phyloP scores from a whole-genome alignment of 1,140 invertebrate genomes.

The Sipha flava region DNA sequence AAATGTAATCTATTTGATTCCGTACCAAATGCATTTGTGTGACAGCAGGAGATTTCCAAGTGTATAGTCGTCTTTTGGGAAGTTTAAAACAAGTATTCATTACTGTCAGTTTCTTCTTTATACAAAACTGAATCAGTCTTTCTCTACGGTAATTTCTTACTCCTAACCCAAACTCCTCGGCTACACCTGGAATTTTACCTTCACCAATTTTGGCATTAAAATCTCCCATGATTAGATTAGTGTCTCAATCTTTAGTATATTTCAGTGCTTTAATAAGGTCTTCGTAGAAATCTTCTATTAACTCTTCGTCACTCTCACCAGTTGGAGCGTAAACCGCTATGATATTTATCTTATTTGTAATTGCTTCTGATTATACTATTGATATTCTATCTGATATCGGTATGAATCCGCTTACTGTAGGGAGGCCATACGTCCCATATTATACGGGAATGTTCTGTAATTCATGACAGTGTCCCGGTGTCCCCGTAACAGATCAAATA shows the following conservation, averaged over 20 bases:
- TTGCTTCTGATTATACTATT: no score
- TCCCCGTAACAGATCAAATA: no score
- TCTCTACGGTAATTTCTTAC: constrained; percentile 41
- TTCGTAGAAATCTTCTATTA: constrained; percentile 39
- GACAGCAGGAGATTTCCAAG: constrained; percentile 42
- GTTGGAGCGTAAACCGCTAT: no score
- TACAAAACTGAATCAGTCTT: constrained; percentile 40
- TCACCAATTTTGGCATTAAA: constrained; percentile 40
- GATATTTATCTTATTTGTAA: no score
- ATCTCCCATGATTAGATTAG: constrained; percentile 38
- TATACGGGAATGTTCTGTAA: no score
- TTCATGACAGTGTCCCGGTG: no score
- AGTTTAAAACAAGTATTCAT: constrained; percentile 41
- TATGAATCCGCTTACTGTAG: not conserved
- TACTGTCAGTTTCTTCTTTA: constrained; percentile 39
- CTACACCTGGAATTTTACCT: not conserved
- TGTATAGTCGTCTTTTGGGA: constrained; percentile 40
- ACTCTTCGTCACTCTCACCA: constrained; percentile 28
- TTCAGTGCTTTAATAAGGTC: constrained; percentile 28
- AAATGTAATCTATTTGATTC: constrained; percentile 44
- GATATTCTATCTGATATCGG: constrained; percentile 33
- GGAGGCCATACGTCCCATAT: no score
- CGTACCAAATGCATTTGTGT: constrained; percentile 34
- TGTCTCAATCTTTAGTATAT: constrained; percentile 33
- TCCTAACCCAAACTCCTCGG: constrained; percentile 38